Percentiles rank a stretch among this genome's conserved stretches.
These are phyloP conservation scores for Tringa solitaria DNA, from an alignment of 2,113 vertebrate species.

Conservation along the genomic window DNA sequence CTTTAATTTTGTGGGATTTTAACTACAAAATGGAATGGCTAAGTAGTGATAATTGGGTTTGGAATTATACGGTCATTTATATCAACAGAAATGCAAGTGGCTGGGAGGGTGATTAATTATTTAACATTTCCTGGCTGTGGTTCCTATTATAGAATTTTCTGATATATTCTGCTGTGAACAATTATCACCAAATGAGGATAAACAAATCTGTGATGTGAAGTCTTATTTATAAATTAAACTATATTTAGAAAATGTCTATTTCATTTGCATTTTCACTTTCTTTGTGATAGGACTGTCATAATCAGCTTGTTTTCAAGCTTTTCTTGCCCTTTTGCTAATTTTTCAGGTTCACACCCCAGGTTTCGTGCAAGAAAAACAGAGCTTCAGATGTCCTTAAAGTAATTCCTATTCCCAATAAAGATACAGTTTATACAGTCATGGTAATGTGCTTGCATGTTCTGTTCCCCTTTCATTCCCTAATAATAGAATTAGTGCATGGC, in stretches of 20 bases:
- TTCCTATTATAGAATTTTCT: constrained; percentile 84
- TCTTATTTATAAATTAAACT: constrained; percentile 72
- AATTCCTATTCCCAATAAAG: constrained; percentile 12
- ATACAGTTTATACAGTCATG: not conserved
- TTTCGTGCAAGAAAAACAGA: not conserved
- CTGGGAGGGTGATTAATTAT: constrained; percentile 86
- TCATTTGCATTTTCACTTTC: constrained; percentile 41
- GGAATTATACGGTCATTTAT: constrained; percentile 85
- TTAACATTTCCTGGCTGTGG: constrained; percentile 84
- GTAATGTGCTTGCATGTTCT: not conserved
- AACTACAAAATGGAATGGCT: constrained; percentile 85
- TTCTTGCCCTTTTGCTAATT: not conserved
- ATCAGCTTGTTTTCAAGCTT: constrained; percentile 27
- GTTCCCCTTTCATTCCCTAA: not conserved
- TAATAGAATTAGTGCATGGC: not conserved
- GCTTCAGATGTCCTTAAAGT: constrained; percentile 18
- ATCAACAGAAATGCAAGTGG: constrained; percentile 82
- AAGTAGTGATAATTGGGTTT: constrained; percentile 86
- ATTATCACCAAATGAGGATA: constrained; percentile 81
- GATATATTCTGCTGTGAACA: constrained; percentile 83
- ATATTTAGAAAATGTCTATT: constrained; percentile 56
- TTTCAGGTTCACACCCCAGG: constrained; percentile 16
- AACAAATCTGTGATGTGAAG: constrained; percentile 71
- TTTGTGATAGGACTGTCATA: not conserved
- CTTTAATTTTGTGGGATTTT: constrained; percentile 86